Base-by-base conservation (phyloP, 2,113 vertebrate species). In the Cynocephalus volans region DNA sequence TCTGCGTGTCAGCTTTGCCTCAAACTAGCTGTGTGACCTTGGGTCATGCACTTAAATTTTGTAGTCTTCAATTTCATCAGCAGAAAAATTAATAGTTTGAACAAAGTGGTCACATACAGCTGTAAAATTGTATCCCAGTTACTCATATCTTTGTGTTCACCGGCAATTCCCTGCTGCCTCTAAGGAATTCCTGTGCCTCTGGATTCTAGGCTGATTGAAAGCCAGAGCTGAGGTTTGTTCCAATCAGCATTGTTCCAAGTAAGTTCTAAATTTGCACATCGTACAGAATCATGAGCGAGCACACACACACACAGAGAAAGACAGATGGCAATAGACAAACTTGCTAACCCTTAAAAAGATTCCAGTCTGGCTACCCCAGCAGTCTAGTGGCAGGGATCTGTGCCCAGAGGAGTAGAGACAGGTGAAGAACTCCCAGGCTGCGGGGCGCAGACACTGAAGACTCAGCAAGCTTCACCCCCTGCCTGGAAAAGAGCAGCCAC, bases 281-380 rank as follows among this genome's bases (percentile, higher is more conserved):
- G 84, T 81, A 96, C 92, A 97, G 93, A 98, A 98, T 97, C 80
- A n/a, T 65, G 75, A 95, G 92, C 0, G 2, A 90, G 19, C 62
- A n/a, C 26, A 73, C 82, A 86, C 65, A 48, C 72, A 79, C 54
- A 60, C 18, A 93, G 65, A 84, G 86, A 90, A 79, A 96, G 97
- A 97, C 97, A 98, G 97, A 98, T 98, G 98, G 97, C 95, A 93
- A 93, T 89, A 93, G 93, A 88, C 90, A 96, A 97, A 97, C 95
- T 96, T 97, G 97, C 96, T 97, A 97, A 97, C 97, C 97, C 97
- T 97, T 97, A 97, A 92, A 98, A 98, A 98, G 92, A 96, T 62
- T 92, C 84, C 96, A 95, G 96, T 95, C 96, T 98, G 94, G 90
- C 97, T 98, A 92, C 82, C 93, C 96, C 84, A 97, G 98, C 97